A percentile compares a stretch with the other conserved stretches of the same genome.
Evolutionary conservation across 2,113 vertebrate genomes (phyloP).

Genomic region (Isurus oxyrinchus): DNA sequence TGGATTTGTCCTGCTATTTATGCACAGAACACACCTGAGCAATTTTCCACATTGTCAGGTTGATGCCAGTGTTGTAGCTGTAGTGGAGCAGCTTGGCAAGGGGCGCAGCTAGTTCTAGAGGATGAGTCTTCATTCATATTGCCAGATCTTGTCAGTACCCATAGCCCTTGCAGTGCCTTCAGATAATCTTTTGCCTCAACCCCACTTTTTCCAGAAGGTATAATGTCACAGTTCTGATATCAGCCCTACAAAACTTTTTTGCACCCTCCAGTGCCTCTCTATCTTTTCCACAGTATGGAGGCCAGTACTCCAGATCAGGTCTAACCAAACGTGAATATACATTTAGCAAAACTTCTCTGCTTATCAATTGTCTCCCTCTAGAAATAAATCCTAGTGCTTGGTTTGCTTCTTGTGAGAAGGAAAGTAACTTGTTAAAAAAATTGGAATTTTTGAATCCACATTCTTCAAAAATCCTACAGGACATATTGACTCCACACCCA

Average conservation of each 20-base stretch:
- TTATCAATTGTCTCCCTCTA: not conserved
- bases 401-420: not conserved
- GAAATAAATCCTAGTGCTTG: not conserved
- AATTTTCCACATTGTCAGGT: too few relatives aligned
- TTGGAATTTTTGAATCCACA: not conserved
- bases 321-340: not conserved
- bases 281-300: not conserved
- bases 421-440: not conserved
- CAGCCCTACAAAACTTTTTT: not conserved
- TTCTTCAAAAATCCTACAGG: not conserved
- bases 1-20: too few relatives aligned
- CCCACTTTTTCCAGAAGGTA: not conserved
- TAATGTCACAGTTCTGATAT: not conserved
- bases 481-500: not conserved
- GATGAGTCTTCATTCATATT: not conserved
- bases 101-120: not conserved
- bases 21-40: too few relatives aligned
- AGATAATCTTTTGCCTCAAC: not conserved
- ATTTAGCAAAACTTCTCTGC: not conserved
- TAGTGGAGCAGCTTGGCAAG: too few relatives aligned
- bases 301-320: not conserved
- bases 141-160: not conserved
- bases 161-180: not conserved
- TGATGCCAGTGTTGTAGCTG: too few relatives aligned
- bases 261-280: not conserved